These are phyloP conservation scores for Xerus inauris DNA, from an alignment of 2,113 vertebrate species.

Conservation along the genomic window DNA sequence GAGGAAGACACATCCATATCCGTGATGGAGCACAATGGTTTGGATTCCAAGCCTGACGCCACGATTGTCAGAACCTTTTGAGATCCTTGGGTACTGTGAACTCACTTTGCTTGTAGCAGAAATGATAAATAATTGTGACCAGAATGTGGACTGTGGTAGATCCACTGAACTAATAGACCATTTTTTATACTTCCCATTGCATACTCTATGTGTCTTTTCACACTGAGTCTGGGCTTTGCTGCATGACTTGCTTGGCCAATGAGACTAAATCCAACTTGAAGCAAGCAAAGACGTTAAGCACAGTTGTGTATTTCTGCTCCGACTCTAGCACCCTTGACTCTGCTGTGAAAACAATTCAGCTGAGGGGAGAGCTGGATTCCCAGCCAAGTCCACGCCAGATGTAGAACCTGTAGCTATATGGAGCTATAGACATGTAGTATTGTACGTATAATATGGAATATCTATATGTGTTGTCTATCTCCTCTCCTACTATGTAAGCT, in stretches of 20 bases:
- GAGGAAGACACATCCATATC: not conserved
- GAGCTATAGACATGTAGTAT: not conserved
- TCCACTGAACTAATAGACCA: not conserved
- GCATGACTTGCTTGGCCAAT: not conserved
- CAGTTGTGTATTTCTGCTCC: not conserved
- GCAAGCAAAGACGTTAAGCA: not conserved
- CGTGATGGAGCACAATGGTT: not conserved
- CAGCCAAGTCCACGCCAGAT: not conserved
- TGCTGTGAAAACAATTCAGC: not conserved
- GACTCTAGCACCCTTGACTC: not conserved
- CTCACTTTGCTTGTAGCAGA: not conserved
- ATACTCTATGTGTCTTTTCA: not conserved
- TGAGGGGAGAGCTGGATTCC: not conserved
- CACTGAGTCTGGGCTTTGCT: not conserved
- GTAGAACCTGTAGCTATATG: too few species aligned
- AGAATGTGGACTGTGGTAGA: not conserved
- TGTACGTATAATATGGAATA: not conserved
- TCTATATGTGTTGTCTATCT: not conserved
- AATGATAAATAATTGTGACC: not conserved
- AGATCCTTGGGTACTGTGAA: not conserved
- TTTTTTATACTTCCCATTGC: not conserved
- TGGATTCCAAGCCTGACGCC: not conserved
- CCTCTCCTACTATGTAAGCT: not conserved
- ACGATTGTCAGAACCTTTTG: not conserved
- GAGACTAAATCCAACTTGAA: not conserved